These are phyloP conservation scores for Elgonia sp. DNA, from an alignment of 2,888 invertebrate species.

Conservation along the genomic window DNA sequence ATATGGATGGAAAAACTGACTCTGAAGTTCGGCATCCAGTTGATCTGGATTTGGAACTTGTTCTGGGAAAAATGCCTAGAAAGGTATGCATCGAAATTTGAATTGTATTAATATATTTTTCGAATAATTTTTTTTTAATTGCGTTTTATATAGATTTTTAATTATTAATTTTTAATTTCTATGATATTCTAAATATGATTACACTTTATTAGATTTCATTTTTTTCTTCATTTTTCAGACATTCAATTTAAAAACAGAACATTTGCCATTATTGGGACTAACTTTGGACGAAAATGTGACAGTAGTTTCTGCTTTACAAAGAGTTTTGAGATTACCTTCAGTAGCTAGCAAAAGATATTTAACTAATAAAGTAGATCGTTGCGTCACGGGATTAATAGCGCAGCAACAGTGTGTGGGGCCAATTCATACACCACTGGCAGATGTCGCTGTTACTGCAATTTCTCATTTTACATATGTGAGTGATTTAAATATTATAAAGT, in stretches of 20 bases:
- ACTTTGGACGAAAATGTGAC: conserved; percentile 88
- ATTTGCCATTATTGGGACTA: conserved; percentile 87
- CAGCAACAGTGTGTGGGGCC: conserved; percentile 99
- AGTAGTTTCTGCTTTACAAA: conserved; percentile 91
- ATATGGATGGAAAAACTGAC: conserved; percentile 84
- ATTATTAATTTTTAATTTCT: not conserved
- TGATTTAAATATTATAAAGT: not conserved
- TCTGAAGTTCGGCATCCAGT: conserved; percentile 91
- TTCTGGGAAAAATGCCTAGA: conserved; percentile 95
- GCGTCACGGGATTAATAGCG: conserved; percentile 97
- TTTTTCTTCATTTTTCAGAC: too few relatives aligned
- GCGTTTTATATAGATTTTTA: not conserved
- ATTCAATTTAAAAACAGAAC: conserved; percentile 89
- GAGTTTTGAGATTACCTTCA: conserved; percentile 95
- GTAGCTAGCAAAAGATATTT: conserved; percentile 98
- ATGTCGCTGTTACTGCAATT: conserved; percentile 96
- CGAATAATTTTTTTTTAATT: too few relatives aligned
- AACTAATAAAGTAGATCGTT: conserved; percentile 98
- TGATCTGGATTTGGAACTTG: conserved; percentile 95
- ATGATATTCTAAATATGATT: too few relatives aligned
- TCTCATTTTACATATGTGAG: conserved; percentile 92
- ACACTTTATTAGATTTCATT: too few relatives aligned
- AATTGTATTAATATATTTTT: too few relatives aligned
- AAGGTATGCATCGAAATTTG: conserved; percentile 87
- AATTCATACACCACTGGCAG: conserved; percentile 97